These are phyloP conservation scores for Passer montanus DNA, from an alignment of 2,113 vertebrate species.

Conservation along the genomic window DNA sequence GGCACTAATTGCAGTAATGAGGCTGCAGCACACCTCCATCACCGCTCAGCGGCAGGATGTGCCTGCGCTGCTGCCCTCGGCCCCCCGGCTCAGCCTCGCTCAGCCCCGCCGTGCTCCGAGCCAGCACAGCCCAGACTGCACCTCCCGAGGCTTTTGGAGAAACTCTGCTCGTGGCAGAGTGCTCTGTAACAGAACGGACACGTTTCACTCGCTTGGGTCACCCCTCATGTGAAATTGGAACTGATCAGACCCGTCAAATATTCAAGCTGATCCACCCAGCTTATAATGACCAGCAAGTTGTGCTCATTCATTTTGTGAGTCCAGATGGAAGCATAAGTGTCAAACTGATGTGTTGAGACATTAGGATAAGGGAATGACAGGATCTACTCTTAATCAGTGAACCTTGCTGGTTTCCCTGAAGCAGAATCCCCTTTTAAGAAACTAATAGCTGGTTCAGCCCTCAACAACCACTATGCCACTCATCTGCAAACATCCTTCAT, in stretches of 20 bases:
- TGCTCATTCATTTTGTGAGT: background rate
- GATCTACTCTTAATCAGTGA: background rate
- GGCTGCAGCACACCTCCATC: background rate
- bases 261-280: background rate
- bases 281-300: background rate
- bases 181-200: background rate
- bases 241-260: background rate
- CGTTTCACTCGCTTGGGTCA: background rate
- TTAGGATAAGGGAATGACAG: background rate
- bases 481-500: background rate
- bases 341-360: background rate
- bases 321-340: background rate
- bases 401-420: background rate
- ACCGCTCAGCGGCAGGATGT: constrained; percentile 24
- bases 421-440: background rate
- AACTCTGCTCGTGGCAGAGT: background rate
- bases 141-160: background rate
- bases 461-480: background rate
- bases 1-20: background rate
- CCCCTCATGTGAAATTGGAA: background rate
- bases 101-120: background rate
- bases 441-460: background rate
- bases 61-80: background rate
- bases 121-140: background rate
- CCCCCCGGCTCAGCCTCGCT: background rate